Evolutionary conservation across 2,888 invertebrate species (phyloP).

Genomic region (Lagria hirta): DNA sequence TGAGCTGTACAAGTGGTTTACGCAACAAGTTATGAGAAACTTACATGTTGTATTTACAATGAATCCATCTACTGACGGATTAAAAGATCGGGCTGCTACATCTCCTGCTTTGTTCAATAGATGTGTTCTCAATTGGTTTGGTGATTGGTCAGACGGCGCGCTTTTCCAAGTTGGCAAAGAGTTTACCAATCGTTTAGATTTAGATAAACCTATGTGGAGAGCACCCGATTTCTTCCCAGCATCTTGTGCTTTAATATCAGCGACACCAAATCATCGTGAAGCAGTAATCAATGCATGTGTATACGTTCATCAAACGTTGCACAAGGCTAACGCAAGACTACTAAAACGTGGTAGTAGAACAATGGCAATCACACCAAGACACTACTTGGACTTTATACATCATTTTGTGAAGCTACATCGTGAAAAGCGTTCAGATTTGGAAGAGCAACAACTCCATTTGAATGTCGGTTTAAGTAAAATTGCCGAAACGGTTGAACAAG

Average conservation of each 20-base stretch:
- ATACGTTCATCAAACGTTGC: conserved; percentile 96
- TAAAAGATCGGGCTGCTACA: conserved; percentile 97
- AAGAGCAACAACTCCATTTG: conserved; percentile 97
- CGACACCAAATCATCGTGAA: conserved; percentile 81
- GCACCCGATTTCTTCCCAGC: conserved; percentile 90
- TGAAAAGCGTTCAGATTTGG: conserved; percentile 96
- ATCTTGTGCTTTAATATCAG: conserved; percentile 74
- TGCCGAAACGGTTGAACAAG: conserved; percentile 98
- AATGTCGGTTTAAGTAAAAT: conserved; percentile 99
- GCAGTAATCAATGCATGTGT: conserved; percentile 99
- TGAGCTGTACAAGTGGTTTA: conserved; percentile 99
- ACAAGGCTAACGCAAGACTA: conserved; percentile 88
- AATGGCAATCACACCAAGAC: conserved; percentile 96
- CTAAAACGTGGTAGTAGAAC: conserved; percentile 91
- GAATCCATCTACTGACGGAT: conserved; percentile 98
- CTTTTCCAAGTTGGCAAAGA: conserved; percentile 94
- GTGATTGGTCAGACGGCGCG: conserved; percentile 98
- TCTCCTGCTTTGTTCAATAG: conserved; percentile 99
- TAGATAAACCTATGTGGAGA: conserved; percentile 84
- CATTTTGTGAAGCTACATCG: conserved; percentile 98
- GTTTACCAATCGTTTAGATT: conserved; percentile 92
- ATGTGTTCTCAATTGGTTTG: conserved; percentile 99
- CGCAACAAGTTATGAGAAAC: conserved; percentile 98
- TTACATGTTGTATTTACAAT: conserved; percentile 99
- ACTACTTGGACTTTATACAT: conserved; percentile 98